phyloP scores from a whole-genome alignment of 2,888 invertebrate genomes.

The Hirtodrosophila duncani region DNA sequence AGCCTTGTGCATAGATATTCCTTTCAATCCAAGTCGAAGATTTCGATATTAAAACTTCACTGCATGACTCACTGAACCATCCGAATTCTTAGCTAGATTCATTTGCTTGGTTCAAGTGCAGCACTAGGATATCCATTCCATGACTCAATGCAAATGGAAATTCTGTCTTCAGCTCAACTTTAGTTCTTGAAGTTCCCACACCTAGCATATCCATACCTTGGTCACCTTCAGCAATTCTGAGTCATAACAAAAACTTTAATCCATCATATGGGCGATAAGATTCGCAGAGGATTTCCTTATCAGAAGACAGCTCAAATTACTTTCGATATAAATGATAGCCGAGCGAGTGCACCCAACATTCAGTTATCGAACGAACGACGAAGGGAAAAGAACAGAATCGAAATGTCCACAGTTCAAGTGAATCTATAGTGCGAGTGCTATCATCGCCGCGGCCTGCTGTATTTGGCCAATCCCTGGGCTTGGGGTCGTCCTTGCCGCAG shows the following conservation, averaged over 20 bases:
- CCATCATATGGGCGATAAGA: conserved; percentile 1
- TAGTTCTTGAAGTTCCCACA: neutral
- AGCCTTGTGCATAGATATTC: no score
- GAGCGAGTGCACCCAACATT: no score
- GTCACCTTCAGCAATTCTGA: no score
- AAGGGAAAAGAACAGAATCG: neutral
- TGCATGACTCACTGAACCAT: no score
- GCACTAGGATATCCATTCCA: no score
- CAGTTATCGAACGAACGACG: conserved; percentile 11
- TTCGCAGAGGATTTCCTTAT: neutral
- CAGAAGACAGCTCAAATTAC: no score
- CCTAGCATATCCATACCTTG: conserved; percentile 5
- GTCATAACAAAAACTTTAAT: neutral
- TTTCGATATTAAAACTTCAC: no score
- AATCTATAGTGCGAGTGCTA: conserved; percentile 55
- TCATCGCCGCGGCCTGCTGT: conserved; percentile 49
- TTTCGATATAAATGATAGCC: no score
- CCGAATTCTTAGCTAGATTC: no score
- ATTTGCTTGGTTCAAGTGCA: no score
- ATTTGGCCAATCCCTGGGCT: conserved; percentile 36
- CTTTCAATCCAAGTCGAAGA: no score
- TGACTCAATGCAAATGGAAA: no score
- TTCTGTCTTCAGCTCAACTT: conserved; percentile 2
- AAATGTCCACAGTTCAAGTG: conserved; percentile 49
- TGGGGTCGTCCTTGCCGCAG: conserved; percentile 57